Evolutionary conservation across 2,888 invertebrate genomes (phyloP).

Genomic region (Macrophya alboannulata): DNA sequence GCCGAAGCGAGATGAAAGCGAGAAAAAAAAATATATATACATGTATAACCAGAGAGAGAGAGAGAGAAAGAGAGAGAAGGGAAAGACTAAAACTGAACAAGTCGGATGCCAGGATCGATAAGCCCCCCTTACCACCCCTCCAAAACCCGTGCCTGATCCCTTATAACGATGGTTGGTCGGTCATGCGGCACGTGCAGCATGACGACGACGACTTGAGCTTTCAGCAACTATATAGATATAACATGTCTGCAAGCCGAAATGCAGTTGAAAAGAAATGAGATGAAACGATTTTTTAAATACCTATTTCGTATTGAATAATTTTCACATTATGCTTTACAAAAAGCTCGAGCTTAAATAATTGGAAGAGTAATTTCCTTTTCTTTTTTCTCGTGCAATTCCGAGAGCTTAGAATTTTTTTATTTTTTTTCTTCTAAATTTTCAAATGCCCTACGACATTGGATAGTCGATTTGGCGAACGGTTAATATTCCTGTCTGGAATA

Average conservation of each 20-base stretch:
- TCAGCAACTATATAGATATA: not conserved
- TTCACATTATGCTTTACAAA: not conserved
- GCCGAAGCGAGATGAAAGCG: slow-evolving; percentile 59
- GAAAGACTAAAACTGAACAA: slow-evolving; percentile 49
- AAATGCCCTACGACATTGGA: no score
- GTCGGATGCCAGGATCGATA: slow-evolving; percentile 55
- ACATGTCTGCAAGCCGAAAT: not conserved
- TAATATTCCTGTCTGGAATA: not conserved
- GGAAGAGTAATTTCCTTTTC: not conserved
- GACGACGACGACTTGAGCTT: slow-evolving; percentile 35
- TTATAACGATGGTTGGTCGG: slow-evolving; percentile 52
- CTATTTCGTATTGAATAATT: not conserved
- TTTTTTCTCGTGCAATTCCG: no score
- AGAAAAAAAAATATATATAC: slow-evolving; percentile 51
- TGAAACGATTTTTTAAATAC: not conserved
- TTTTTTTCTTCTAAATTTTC: no score
- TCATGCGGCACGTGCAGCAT: slow-evolving; percentile 45
- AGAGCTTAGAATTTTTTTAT: no score
- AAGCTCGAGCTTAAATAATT: not conserved
- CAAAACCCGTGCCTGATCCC: slow-evolving; percentile 50
- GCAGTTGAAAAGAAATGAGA: not conserved
- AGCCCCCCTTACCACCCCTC: slow-evolving; percentile 40
- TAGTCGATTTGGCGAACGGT: no score
- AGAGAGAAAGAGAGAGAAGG: slow-evolving; percentile 43
- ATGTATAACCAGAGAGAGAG: slow-evolving; percentile 26